Percentiles rank a stretch among this genome's conserved stretches.
Evolutionary conservation across 1,140 invertebrate species (phyloP).

Genomic region (Rhopalosiphum padi): DNA sequence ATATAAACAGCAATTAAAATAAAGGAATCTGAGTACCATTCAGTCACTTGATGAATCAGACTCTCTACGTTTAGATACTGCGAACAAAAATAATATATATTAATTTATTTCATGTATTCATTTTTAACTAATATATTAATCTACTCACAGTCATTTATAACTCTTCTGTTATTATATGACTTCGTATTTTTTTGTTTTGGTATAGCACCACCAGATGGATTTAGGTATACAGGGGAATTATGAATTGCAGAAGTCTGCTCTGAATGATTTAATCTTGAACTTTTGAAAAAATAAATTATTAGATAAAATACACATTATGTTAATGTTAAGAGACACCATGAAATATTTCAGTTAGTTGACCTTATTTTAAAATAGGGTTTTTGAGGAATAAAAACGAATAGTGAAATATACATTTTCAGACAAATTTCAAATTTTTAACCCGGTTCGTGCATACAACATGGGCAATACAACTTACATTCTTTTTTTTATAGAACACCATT

Average conservation of each 20-base stretch:
- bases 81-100: neutral
- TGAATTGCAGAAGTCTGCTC: neutral
- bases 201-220: constrained; percentile 53
- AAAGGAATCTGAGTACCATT: neutral
- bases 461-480: no score
- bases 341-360: no score
- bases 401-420: no score
- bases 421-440: no score
- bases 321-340: no score
- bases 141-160: constrained; percentile 50
- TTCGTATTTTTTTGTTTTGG: constrained; percentile 37
- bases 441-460: no score
- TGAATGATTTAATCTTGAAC: constrained; percentile 49
- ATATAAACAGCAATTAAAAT: neutral
- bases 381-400: no score
- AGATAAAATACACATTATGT: neutral
- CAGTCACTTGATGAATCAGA: constrained; percentile 47
- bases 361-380: no score
- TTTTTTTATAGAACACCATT: no score
- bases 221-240: neutral
- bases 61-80: constrained; percentile 36
- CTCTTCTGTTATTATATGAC: neutral
- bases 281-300: neutral
- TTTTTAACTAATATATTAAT: neutral
- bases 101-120: neutral